These are phyloP conservation scores for Python bivittatus DNA, from an alignment of 2,113 vertebrate genomes.

Conservation along the genomic window DNA sequence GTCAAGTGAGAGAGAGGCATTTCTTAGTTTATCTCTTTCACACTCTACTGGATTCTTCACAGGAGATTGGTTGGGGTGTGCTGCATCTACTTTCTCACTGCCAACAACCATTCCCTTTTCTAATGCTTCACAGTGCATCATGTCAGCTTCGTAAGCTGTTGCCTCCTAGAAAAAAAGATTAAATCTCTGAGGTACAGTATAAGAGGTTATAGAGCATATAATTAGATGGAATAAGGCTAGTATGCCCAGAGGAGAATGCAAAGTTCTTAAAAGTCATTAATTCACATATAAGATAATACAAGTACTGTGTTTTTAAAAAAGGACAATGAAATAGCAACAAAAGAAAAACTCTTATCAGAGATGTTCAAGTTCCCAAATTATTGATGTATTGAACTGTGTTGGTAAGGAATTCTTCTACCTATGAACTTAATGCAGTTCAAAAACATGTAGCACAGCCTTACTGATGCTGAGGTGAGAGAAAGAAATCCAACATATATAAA, in stretches of 20 bases:
- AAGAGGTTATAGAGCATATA: neutral
- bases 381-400: neutral
- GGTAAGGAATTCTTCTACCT: neutral
- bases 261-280: neutral
- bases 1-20: slow-evolving; percentile 20
- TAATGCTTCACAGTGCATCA: neutral
- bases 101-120: slow-evolving; percentile 32
- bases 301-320: neutral
- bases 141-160: slow-evolving; percentile 25
- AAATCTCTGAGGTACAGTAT: neutral
- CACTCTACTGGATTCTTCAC: slow-evolving; percentile 19
- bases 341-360: neutral
- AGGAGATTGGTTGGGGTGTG: neutral
- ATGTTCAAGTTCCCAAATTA: neutral
- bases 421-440: neutral
- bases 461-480: neutral
- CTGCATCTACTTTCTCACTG: slow-evolving; percentile 21
- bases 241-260: neutral
- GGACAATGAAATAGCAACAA: too few relatives aligned
- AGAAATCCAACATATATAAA: neutral
- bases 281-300: neutral
- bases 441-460: neutral
- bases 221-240: neutral
- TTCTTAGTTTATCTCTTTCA: slow-evolving; percentile 26
- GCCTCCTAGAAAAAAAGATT: slow-evolving; percentile 58